phyloP scores from a whole-genome alignment of 2,797 vertebrate species.

The Microctenopoma stevenorrisi region DNA sequence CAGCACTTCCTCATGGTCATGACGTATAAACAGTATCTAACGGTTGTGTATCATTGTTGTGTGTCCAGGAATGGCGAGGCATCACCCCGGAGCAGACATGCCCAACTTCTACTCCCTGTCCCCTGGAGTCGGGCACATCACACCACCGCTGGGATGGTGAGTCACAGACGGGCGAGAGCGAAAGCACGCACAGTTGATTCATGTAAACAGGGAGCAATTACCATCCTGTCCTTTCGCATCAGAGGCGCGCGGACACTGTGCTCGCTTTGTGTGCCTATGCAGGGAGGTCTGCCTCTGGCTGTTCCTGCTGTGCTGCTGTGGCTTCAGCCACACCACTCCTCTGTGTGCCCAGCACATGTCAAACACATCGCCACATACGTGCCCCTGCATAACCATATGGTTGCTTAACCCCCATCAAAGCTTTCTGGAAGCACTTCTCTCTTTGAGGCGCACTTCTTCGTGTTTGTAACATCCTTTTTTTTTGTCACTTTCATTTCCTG shows the following conservation, averaged over 20 bases:
- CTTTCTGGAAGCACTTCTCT: constrained; percentile 61
- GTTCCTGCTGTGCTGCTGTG: constrained; percentile 56
- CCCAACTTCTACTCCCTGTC: constrained; percentile 97
- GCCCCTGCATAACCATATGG: constrained; percentile 72
- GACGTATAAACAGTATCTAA: constrained; percentile 3
- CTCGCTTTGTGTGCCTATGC: constrained; percentile 25
- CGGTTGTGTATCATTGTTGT: constrained; percentile 20
- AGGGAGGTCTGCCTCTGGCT: constrained; percentile 66
- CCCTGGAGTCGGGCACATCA: constrained; percentile 96
- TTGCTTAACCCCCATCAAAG: constrained; percentile 70
- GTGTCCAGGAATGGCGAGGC: constrained; percentile 92
- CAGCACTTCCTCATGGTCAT: no score
- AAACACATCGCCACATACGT: constrained; percentile 72
- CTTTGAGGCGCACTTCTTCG: constrained; percentile 34
- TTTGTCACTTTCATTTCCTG: constrained; percentile 9
- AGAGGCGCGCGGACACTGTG: constrained; percentile 22
- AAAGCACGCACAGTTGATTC: constrained; percentile 32
- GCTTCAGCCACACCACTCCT: constrained; percentile 56
- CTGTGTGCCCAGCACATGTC: constrained; percentile 75
- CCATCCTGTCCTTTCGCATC: constrained; percentile 24
- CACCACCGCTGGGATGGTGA: constrained; percentile 98
- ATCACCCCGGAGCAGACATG: constrained; percentile 95
- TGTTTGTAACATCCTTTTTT: constrained; percentile 29
- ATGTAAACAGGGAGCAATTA: constrained; percentile 40
- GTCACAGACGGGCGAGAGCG: constrained; percentile 61